Percentiles rank a stretch among this genome's conserved stretches.
These are phyloP conservation scores for Clostera curtula DNA, from an alignment of 2,888 invertebrate genomes.

Conservation along the genomic window DNA sequence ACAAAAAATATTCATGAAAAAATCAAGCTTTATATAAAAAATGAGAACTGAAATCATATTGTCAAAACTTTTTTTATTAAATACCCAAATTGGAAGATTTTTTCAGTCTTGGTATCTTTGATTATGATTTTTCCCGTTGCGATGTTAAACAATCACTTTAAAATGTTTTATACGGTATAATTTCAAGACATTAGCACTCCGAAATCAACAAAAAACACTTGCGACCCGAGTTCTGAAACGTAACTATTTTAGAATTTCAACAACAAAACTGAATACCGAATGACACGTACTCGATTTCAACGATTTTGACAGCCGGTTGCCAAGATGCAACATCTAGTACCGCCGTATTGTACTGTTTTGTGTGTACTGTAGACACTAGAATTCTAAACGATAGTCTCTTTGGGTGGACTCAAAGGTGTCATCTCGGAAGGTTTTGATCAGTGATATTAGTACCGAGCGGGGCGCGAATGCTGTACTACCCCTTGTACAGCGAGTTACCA, in stretches of 20 bases:
- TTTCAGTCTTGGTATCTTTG: no score
- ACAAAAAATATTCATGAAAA: no score
- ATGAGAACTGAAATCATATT: conserved; percentile 27
- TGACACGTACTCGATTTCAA: conserved; percentile 48
- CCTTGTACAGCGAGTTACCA: conserved; percentile 60
- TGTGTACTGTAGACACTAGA: conserved; percentile 30
- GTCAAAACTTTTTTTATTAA: background rate
- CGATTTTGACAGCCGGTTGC: conserved; percentile 46
- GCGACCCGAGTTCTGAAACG: conserved; percentile 14
- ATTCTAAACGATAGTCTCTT: conserved; percentile 34
- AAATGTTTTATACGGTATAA: no score
- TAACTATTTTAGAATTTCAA: conserved; percentile 14
- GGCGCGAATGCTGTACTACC: conserved; percentile 52
- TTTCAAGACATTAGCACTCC: conserved; percentile 27
- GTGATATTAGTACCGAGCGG: conserved; percentile 53
- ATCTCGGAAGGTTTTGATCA: conserved; percentile 62
- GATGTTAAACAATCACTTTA: conserved; percentile 20
- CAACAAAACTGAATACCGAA: conserved; percentile 28
- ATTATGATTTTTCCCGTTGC: no score
- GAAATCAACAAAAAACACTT: conserved; percentile 27
- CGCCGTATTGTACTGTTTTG: conserved; percentile 15
- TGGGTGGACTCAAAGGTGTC: conserved; percentile 45
- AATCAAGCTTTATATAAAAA: no score
- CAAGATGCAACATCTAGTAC: conserved; percentile 19
- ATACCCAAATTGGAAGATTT: no score